Evolutionary conservation across 1,140 invertebrate species (phyloP), one percentile per base, ranked within the genome.

Genomic region (Portunus trituberculatus): DNA sequence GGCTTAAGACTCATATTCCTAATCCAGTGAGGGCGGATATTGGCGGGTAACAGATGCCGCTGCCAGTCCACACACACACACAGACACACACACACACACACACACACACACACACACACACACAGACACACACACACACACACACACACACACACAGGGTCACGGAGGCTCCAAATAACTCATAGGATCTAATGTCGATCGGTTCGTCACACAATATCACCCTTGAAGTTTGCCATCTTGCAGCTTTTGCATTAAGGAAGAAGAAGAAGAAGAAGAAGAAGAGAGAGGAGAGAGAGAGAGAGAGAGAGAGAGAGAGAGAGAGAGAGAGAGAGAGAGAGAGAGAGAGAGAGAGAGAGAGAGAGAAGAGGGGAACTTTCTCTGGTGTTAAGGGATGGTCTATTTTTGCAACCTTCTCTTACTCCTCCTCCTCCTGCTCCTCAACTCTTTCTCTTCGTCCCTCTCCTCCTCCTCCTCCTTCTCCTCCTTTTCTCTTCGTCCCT

Each of bases 181-280:
- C 67, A n/a, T 76, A n/a, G 67, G 67, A 76, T 2, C 67, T 76
- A 76, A 76, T 76, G 20, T 76, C 67, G 6, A n/a, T 7, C 67
- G n/a, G 16, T 76, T 76, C 67, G n/a, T n/a, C 67, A 76, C 67
- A 76, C 67, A 76, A n/a, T n/a, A n/a, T 76, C 16, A n/a, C 25
- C n/a, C 67, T 76, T 76, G 67, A 76, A 76, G 16, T 76, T 76
- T 76, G 67, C 67, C n/a, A 76, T 76, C 67, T 76, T 76, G 67
- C 67, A 76, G 67, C 16, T 76, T 76, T 76, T 76, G 67, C 16
- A 76, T 76, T n/a, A 76, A n/a, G 16, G n/a, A 1, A 20, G 67
- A 76, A 8, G 20, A n/a, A 7, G 16, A 20, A n/a, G 59, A 76
- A 20, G 20, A 20, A 20, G 59, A 76, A 20, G 20, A 20, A 76